Base-by-base conservation (phyloP, 1,140 invertebrate species). In the Sesamia nonagrioides region DNA sequence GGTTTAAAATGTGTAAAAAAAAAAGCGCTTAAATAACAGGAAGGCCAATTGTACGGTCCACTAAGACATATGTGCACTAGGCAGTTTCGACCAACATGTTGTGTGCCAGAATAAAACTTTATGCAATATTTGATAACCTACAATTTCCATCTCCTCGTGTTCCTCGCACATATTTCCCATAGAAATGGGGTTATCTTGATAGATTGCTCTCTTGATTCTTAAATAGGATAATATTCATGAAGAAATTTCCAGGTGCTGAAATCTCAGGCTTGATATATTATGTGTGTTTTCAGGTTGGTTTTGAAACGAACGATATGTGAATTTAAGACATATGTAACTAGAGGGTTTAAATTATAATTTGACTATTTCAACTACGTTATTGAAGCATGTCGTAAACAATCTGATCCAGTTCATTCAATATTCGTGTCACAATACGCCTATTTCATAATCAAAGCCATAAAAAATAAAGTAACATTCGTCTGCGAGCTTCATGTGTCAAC, bases 151-250 rank as follows among this genome's bases (percentile, higher is more conserved):
- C 80, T 83, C 79, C n/a, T n/a, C 87, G 82, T 86, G 83, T 85
- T 86, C 84, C 81, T 71, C 72, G 79, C 85, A 88, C 82, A 86
- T 82, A 80, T 79, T 92, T 92, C 91, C 90, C 88, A 88, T 89
- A 86, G 80, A 89, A 93, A 92, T 92, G 89, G 85, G 92, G 92
- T 91, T 94, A 94, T 94, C 92, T 91, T 94, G 91, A 93, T 92
- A 88, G 89, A 93, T 94, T 77, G 79, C 88, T 89, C 78, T 87
- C 86, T 58, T 71, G 72, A 82, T 85, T 79, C 88, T 80, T 85
- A 84, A 84, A 79, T 54, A 76, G 58, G 89, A 92, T 89, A 89
- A 78, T 45, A 50, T 48, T 61, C 58, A 63, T 73, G 74, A 77
- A 74, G 68, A 78, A 78, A 71, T 56, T 69, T 56, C 66, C 68